Percentiles rank a stretch among this genome's conserved stretches.
phyloP scores from a whole-genome alignment of 2,113 vertebrate genomes.

The Acrocephalus arundinaceus region DNA sequence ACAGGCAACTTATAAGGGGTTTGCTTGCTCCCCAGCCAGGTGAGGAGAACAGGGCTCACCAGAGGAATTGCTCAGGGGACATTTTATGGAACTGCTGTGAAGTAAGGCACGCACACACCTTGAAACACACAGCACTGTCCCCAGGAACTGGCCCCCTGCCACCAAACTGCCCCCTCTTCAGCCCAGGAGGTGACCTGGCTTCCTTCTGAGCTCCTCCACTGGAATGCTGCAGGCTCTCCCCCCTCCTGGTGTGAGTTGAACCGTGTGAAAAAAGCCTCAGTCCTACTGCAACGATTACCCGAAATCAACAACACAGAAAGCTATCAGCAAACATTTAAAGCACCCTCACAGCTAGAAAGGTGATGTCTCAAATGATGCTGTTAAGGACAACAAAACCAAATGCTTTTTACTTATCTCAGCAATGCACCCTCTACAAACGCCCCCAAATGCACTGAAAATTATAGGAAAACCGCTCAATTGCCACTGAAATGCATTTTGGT shows the following conservation, averaged over 20 bases:
- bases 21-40: constrained; percentile 12
- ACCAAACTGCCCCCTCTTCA: not conserved
- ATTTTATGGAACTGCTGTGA: fast-evolving
- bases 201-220: not conserved
- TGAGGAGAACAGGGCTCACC: not conserved
- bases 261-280: fast-evolving
- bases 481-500: not conserved
- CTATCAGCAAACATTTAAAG: constrained; percentile 8
- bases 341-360: not conserved
- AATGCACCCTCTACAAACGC: not conserved
- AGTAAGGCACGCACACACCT: not conserved
- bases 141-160: not conserved
- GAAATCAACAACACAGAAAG: not conserved
- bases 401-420: constrained; percentile 33
- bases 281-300: not conserved
- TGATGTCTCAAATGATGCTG: not conserved
- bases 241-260: not conserved
- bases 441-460: constrained; percentile 30
- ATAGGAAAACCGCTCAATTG: not conserved
- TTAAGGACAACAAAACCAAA: constrained; percentile 26
- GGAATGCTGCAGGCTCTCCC: not conserved
- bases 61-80: not conserved
- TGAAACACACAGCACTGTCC: not conserved
- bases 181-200: not conserved
- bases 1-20: not conserved